Evolutionary conservation across 2,113 vertebrate genomes (phyloP).

Genomic region (Chionomys nivalis): DNA sequence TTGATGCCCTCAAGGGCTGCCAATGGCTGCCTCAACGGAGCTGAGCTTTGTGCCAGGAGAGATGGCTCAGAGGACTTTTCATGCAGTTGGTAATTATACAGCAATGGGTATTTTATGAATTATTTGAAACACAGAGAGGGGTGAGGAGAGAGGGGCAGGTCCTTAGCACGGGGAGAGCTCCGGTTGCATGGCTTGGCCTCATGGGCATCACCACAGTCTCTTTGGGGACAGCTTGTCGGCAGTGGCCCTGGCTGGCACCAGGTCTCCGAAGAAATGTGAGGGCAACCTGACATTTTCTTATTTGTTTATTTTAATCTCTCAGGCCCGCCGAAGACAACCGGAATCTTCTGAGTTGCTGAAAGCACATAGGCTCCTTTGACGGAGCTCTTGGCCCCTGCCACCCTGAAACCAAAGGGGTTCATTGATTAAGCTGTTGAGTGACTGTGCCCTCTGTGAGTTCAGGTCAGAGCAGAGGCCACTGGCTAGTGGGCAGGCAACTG

Average conservation of each 20-base stretch:
- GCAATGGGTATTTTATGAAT: slow-evolving; percentile 27
- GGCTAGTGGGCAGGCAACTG: slow-evolving; percentile 68
- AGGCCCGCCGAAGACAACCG: slow-evolving; percentile 79
- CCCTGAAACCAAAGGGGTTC: slow-evolving; percentile 73
- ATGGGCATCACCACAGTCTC: neutral
- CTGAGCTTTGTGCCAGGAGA: slow-evolving; percentile 3
- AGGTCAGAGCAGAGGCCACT: slow-evolving; percentile 65
- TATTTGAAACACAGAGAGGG: slow-evolving; percentile 53
- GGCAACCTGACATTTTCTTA: slow-evolving; percentile 78
- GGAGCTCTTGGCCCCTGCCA: slow-evolving; percentile 71
- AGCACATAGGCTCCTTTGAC: slow-evolving; percentile 78
- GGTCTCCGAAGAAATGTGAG: slow-evolving; percentile 72
- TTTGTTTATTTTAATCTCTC: slow-evolving; percentile 82
- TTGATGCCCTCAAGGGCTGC: neutral
- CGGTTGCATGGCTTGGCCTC: slow-evolving; percentile 17
- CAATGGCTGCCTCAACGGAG: neutral
- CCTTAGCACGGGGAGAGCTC: slow-evolving; percentile 26
- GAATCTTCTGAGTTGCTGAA: slow-evolving; percentile 80
- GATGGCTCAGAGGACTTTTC: slow-evolving; percentile 1
- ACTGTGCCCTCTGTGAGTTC: slow-evolving; percentile 70
- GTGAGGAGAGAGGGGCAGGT: slow-evolving; percentile 8
- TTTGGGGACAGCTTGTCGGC: slow-evolving; percentile 65
- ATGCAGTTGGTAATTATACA: slow-evolving; percentile 48
- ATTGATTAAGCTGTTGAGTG: slow-evolving; percentile 74
- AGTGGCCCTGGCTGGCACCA: slow-evolving; percentile 64